Evolutionary conservation across 2,797 vertebrate species (phyloP).

Genomic region (Menidia menidia): DNA sequence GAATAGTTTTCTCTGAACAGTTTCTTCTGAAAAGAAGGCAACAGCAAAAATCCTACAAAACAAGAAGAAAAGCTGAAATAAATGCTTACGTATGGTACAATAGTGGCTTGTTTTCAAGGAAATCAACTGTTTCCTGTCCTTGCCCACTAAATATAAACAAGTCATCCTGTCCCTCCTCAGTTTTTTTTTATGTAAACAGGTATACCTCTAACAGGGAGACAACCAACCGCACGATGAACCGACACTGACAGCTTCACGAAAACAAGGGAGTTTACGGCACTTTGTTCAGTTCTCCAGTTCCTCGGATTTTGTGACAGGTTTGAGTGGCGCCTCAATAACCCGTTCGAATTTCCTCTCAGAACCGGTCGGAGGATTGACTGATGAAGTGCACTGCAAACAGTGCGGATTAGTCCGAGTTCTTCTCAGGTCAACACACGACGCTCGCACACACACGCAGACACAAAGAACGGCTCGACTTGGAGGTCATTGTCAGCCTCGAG

Average conservation of each 20-base stretch:
- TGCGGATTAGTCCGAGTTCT: slow-evolving; percentile 20
- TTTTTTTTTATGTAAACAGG: background rate
- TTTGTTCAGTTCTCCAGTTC: slow-evolving; percentile 38
- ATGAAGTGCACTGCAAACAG: slow-evolving; percentile 29
- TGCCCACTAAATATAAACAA: background rate
- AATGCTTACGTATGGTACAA: background rate
- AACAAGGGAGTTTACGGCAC: slow-evolving; percentile 21
- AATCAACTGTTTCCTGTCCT: background rate
- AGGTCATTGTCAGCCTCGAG: slow-evolving; percentile 62
- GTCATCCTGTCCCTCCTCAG: background rate
- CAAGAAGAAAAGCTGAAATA: background rate
- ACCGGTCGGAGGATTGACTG: slow-evolving; percentile 11
- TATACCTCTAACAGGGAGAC: no score
- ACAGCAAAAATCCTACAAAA: background rate
- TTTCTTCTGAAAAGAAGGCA: background rate
- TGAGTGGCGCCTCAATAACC: slow-evolving; percentile 22
- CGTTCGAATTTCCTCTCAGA: background rate
- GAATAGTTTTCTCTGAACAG: background rate
- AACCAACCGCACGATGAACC: background rate
- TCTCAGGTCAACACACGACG: slow-evolving; percentile 42
- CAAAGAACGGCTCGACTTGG: slow-evolving; percentile 31
- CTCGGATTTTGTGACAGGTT: slow-evolving; percentile 38
- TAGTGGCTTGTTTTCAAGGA: background rate
- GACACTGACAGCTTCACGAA: slow-evolving; percentile 26
- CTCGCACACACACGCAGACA: slow-evolving; percentile 8